Percentiles rank a stretch among this genome's conserved stretches.
Evolutionary conservation across 2,888 invertebrate species (phyloP).

Genomic region (Dexiosoma caninum): DNA sequence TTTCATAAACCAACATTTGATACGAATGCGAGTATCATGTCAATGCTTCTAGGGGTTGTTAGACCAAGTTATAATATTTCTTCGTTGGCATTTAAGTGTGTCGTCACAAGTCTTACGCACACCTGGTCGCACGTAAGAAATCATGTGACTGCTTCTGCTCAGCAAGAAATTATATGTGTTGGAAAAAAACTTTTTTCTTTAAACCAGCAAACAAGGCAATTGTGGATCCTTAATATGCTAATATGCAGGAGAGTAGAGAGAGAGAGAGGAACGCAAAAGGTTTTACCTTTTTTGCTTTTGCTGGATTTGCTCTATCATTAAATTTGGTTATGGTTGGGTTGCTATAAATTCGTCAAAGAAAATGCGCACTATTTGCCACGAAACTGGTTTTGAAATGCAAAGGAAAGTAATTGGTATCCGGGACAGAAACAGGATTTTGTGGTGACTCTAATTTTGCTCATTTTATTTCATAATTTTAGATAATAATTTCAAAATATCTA

Average conservation of each 20-base stretch:
- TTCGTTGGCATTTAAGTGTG: slow-evolving; percentile 62
- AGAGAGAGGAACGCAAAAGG: not conserved
- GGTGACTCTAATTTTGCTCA: too few species aligned
- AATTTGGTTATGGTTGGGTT: slow-evolving; percentile 24
- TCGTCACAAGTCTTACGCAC: slow-evolving; percentile 72
- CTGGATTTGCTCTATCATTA: not conserved
- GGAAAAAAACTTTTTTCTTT: not conserved
- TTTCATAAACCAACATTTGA: slow-evolving; percentile 24
- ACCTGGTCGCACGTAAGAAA: slow-evolving; percentile 71
- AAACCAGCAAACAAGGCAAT: not conserved
- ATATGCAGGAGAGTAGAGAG: slow-evolving; percentile 12
- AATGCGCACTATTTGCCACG: not conserved
- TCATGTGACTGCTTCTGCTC: slow-evolving; percentile 32
- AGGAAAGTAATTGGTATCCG: not conserved
- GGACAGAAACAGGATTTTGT: not conserved
- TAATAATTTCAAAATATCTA: too few species aligned
- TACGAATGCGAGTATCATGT: slow-evolving; percentile 31
- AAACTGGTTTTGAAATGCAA: not conserved
- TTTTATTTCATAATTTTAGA: too few species aligned
- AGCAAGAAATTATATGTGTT: not conserved
- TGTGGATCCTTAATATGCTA: slow-evolving; percentile 43
- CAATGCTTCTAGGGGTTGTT: slow-evolving; percentile 38
- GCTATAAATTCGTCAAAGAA: not conserved
- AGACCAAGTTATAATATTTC: not conserved
- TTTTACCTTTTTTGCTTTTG: not conserved